Percentiles rank a stretch among this genome's conserved stretches.
These are phyloP conservation scores for Acleris sparsana DNA, from an alignment of 2,888 invertebrate species.

Conservation along the genomic window DNA sequence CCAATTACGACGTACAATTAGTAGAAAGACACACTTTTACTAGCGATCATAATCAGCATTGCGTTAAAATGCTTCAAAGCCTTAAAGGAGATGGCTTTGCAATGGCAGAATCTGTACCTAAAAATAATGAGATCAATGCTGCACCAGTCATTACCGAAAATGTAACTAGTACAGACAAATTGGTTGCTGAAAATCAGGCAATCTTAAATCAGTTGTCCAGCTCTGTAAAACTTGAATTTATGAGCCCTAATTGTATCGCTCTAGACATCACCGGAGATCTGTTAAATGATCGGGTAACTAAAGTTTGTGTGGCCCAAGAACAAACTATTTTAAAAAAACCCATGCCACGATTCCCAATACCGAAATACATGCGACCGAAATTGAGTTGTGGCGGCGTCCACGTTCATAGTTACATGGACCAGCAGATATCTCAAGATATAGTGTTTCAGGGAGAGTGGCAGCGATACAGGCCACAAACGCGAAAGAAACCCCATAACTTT, in stretches of 20 bases:
- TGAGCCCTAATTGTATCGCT: slow-evolving; percentile 47
- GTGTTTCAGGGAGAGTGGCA: slow-evolving; percentile 76
- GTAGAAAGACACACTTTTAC: neutral
- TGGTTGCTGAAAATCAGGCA: neutral
- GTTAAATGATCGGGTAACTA: slow-evolving; percentile 34
- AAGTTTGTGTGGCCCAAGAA: slow-evolving; percentile 30
- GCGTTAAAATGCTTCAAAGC: neutral
- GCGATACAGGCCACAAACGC: slow-evolving; percentile 42
- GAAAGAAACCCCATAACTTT: slow-evolving; percentile 42
- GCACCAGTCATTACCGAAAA: neutral
- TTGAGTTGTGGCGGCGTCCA: slow-evolving; percentile 66
- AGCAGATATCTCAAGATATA: slow-evolving; percentile 64
- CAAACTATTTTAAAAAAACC: neutral
- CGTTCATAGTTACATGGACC: slow-evolving; percentile 71
- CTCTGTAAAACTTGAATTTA: slow-evolving; percentile 49
- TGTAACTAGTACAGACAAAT: neutral
- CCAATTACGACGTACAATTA: neutral
- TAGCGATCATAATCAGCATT: neutral
- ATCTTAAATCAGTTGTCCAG: slow-evolving; percentile 48
- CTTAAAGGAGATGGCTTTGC: neutral
- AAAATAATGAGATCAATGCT: neutral
- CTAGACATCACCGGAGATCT: slow-evolving; percentile 40
- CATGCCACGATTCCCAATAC: slow-evolving; percentile 38
- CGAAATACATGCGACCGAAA: slow-evolving; percentile 48
- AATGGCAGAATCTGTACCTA: neutral